Base-by-base conservation (phyloP, 2,888 invertebrate genomes). In the Eutolmus rufibarbis region DNA sequence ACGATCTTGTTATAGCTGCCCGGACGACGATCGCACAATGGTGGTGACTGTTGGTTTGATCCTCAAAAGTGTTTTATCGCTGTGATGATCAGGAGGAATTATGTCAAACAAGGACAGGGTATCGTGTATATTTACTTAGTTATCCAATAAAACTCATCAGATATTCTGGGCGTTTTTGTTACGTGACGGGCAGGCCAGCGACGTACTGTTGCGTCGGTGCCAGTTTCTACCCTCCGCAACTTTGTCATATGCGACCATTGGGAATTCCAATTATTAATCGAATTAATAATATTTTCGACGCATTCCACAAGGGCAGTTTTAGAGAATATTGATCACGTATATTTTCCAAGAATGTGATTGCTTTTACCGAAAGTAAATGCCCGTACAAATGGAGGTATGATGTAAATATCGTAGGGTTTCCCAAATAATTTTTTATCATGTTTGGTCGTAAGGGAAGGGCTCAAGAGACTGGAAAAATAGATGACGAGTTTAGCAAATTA, bases 91-190 rank as follows among this genome's bases (percentile, higher is more conserved):
- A 91, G 89, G 90, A 89, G 90, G 91, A 91, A 92, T 91, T 91
- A 91, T 91, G 91, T 92, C 91, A 91, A 91, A 92, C 91, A 91
- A 91, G 91, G 91, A 91, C 91, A 90, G 90, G 89, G 89, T 90
- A 89, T 89, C 89, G 89, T 89, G 89, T 89, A 89, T 88, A 88
- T 84, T 84, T 84, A 84, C 84, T 74, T 66, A 84, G 84, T 74
- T 81, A 81, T 84, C 84, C 84, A 84, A 46, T 84, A 84, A 84
- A 84, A 84, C 84, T 74, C 40, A 84, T 84, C 84, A 37, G 74
- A 84, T 84, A 84, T 84, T 84, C 84, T 28, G 66, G 16, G 31
- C 23, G 84, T 84, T 84, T 84, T 84, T 84, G 66, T 74, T 14
- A n/a, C 19, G 14, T 43, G 43, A 76, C 37, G 23, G 66, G 28